Base-by-base conservation (phyloP, 1,140 invertebrate species). In the Drosophila tani region DNA sequence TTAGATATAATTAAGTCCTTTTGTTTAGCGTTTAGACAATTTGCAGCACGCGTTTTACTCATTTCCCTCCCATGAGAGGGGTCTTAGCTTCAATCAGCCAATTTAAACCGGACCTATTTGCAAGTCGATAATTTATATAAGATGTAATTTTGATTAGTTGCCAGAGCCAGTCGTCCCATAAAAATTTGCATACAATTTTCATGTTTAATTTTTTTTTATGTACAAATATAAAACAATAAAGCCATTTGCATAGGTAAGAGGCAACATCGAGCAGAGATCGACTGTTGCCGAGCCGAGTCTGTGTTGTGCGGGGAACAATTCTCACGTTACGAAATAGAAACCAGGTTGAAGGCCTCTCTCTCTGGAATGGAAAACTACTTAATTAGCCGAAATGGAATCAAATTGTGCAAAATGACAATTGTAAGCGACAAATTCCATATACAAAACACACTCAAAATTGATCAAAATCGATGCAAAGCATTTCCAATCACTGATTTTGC, bases 401-500 rank as follows among this genome's bases (percentile, higher is more conserved):
- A 76, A 84, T 84, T 71, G 76, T 76, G 32, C 67, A 51, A 75
- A 64, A 63, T 70, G 49, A 79, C 74, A 85, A 86, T 86, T 86
- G 78, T 57, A 66, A 56, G 67, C 66, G 60, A 66, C 68, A 78
- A 78, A 84, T 81, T 84, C 78, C 82, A 85, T 71, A 62, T 27
- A 78, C 64, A 75, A 69, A 63, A 70, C 32, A 78, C 62, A 75
- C 64, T 88, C 85, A 88, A 88, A 88, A 88, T 90, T 80, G 85
- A 80, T 88, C 85, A 88, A 88, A 85, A 81, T 88, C 79, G 56
- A 75, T 60, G 60, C 66, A 60, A 70, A 79, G 69, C 60, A 91
- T 90, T 90, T 91, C 85, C 85, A 90, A 90, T 90, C 85, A 90
- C 38, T 90, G 85, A 80, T 90, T 90, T 90, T 49, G 79, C 75